Conservation (phyloP, 1,140 invertebrate species). For the Palaemon carinicauda region DNA sequence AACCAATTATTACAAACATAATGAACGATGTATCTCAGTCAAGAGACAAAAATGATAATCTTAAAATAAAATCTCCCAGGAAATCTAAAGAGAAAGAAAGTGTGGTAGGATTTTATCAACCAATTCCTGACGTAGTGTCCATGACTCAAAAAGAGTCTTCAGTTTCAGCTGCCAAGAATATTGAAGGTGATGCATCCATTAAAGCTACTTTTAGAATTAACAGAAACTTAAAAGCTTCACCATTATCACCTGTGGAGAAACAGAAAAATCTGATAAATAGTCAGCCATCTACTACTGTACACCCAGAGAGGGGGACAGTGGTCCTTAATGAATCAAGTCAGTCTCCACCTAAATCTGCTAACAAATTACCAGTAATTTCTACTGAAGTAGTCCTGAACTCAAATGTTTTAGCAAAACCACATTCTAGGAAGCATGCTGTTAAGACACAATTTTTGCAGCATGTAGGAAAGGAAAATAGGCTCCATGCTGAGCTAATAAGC, state of each 20-base stretch:
- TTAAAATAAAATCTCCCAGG: too few species aligned
- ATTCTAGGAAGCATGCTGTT: not conserved
- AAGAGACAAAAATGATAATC: too few species aligned
- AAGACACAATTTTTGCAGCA: not conserved
- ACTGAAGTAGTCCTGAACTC: too few species aligned
- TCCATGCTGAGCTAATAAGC: conserved; percentile 17
- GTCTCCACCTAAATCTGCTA: too few species aligned
- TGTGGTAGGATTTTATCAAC: not conserved
- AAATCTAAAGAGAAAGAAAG: too few species aligned
- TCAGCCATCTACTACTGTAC: too few species aligned
- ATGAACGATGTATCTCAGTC: too few species aligned
- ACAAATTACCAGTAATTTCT: too few species aligned
- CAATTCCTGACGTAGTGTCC: conserved; percentile 29
- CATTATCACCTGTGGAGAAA: not conserved
- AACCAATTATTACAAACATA: too few species aligned
- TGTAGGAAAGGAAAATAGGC: not conserved
- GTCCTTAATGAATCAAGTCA: too few species aligned
- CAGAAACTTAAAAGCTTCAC: not conserved
- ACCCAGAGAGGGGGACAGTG: too few species aligned
- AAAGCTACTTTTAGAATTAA: conserved; percentile 36
- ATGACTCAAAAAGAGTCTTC: conserved; percentile 24
- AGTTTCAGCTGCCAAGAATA: not conserved
- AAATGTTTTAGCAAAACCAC: not conserved
- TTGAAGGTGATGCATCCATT: not conserved
- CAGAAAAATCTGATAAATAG: not conserved